These are phyloP conservation scores for Eupithecia abbreviata DNA, from an alignment of 2,888 invertebrate species.

Conservation along the genomic window DNA sequence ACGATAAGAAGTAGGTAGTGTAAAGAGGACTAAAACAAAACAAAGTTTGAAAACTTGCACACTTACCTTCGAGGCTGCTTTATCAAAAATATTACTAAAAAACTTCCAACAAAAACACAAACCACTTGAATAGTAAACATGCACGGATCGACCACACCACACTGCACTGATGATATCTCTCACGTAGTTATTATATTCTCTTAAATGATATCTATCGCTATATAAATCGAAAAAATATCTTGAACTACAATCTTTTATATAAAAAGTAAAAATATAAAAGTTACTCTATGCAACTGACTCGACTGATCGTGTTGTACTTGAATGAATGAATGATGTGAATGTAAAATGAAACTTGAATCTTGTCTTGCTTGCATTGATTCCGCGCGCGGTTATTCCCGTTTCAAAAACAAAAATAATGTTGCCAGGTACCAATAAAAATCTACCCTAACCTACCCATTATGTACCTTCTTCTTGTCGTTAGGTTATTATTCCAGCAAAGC, in stretches of 20 bases:
- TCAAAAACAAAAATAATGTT: conserved; percentile 10
- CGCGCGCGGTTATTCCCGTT: conserved; percentile 19
- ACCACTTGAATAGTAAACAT: background rate
- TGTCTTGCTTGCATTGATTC: background rate
- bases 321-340: background rate
- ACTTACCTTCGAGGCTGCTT: background rate
- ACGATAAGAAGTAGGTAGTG: background rate
- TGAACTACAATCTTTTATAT: background rate
- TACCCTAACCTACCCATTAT: background rate
- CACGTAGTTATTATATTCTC: too few species aligned
- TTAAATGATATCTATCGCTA: background rate
- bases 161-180: background rate
- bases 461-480: background rate
- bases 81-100: too few species aligned
- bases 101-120: background rate
- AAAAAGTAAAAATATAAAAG: background rate
- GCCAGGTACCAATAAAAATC: background rate
- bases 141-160: background rate
- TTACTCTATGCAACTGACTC: background rate
- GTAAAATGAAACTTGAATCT: background rate
- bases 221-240: background rate
- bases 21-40: background rate
- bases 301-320: background rate
- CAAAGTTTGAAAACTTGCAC: background rate
- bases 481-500: too few species aligned